These are phyloP conservation scores for Notolabrus celidotus DNA, from an alignment of 2,797 vertebrate genomes.

Conservation along the genomic window DNA sequence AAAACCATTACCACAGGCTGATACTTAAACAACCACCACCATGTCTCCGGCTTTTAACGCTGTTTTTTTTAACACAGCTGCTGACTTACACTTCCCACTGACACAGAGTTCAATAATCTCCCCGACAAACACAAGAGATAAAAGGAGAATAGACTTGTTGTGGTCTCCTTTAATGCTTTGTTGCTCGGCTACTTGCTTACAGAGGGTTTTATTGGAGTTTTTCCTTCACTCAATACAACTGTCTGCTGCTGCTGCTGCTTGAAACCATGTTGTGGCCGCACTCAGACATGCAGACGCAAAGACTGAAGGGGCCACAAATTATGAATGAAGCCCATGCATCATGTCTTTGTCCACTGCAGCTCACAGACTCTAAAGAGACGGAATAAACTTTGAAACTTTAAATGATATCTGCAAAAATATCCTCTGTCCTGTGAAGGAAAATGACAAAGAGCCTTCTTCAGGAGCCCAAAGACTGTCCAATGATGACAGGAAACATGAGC, in stretches of 20 bases:
- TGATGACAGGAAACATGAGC: too few species aligned
- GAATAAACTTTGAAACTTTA: neutral
- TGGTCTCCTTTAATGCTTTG: neutral
- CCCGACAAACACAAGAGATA: neutral
- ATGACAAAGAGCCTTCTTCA: neutral
- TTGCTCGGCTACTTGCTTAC: neutral
- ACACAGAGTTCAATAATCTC: neutral
- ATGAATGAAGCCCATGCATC: neutral
- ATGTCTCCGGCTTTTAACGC: neutral
- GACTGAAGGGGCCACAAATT: neutral
- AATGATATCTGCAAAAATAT: neutral
- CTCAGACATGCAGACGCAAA: neutral
- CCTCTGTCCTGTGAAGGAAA: neutral
- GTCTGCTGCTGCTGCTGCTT: neutral
- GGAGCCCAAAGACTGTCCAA: too few species aligned
- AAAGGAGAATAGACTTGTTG: neutral
- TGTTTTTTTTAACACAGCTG: neutral
- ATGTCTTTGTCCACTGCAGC: neutral
- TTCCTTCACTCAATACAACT: neutral
- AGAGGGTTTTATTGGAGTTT: neutral
- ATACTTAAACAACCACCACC: neutral
- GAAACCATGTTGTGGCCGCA: neutral
- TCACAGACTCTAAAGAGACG: neutral
- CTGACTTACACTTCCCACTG: neutral
- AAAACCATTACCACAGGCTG: neutral